These are phyloP conservation scores for Narcine bancroftii DNA, from an alignment of 2,113 vertebrate species.

Conservation along the genomic window DNA sequence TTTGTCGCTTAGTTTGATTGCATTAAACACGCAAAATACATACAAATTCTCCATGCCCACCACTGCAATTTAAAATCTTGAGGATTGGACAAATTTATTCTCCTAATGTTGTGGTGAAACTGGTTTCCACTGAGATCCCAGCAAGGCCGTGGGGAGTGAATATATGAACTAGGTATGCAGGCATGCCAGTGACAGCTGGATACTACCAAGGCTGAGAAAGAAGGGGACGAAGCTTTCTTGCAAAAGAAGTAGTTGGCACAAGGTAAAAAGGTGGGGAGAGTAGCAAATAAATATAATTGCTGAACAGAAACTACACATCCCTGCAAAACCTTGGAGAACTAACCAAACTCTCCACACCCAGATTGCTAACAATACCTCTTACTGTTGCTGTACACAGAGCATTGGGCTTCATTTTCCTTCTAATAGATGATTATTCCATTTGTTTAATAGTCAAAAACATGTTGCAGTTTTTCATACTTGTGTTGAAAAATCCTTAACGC, in stretches of 20 bases:
- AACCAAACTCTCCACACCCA: neutral
- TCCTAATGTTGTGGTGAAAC: neutral
- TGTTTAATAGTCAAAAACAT: neutral
- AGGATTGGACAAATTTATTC: neutral
- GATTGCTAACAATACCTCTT: neutral
- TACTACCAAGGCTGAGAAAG: neutral
- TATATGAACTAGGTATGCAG: neutral
- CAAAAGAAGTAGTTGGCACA: neutral
- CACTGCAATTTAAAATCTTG: neutral
- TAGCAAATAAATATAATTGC: neutral
- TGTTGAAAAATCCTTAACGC: neutral
- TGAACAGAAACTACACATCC: neutral
- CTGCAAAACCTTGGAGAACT: neutral
- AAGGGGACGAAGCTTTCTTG: neutral
- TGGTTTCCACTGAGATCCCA: neutral
- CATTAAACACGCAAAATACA: too few species aligned
- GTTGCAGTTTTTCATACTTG: neutral
- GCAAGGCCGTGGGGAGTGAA: neutral
- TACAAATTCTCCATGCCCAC: neutral
- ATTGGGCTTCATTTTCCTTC: neutral
- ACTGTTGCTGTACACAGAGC: neutral
- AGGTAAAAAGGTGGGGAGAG: neutral
- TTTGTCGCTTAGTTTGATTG: too few species aligned
- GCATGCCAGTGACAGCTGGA: neutral
- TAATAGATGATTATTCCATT: neutral